Conservation (phyloP, 2,797 vertebrate species). For the Cetoscarus ocellatus region DNA sequence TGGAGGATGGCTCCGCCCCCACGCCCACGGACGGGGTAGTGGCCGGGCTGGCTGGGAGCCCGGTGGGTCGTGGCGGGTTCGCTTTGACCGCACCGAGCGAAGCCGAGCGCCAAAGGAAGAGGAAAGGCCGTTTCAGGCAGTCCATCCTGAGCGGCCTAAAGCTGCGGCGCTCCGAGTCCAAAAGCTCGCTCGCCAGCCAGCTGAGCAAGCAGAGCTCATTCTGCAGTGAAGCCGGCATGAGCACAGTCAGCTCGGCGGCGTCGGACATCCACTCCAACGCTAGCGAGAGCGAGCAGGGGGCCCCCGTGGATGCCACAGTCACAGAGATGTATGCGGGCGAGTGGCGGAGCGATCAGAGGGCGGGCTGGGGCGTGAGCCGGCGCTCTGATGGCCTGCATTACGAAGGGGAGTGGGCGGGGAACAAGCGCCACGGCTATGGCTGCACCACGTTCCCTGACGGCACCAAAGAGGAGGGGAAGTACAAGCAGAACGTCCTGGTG, state of each 20-base stretch:
- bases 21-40: constrained; percentile 77
- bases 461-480: constrained; percentile 98
- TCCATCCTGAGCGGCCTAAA: constrained; percentile 97
- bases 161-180: constrained; percentile 96
- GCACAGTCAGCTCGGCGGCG: constrained; percentile 95
- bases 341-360: constrained; percentile 95
- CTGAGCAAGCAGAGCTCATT: constrained; percentile 99
- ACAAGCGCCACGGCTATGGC: constrained; percentile 96
- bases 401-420: constrained; percentile 94
- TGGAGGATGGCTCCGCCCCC: constrained; percentile 81
- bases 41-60: constrained; percentile 86
- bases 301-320: constrained; percentile 94
- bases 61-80: constrained; percentile 94
- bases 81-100: constrained; percentile 95
- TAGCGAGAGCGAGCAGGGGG: constrained; percentile 93
- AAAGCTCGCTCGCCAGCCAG: constrained; percentile 97
- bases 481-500: constrained; percentile 96
- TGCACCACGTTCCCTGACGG: constrained; percentile 97
- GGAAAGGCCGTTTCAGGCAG: constrained; percentile 95
- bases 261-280: constrained; percentile 97
- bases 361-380: constrained; percentile 93
- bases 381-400: constrained; percentile 96
- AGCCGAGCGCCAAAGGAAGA: constrained; percentile 92
- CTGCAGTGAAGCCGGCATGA: constrained; percentile 97
- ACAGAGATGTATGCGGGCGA: constrained; percentile 96